Evolutionary conservation across 2,113 vertebrate genomes (phyloP), one percentile per base, ranked within the genome.

Genomic region (Amazona vittata): DNA sequence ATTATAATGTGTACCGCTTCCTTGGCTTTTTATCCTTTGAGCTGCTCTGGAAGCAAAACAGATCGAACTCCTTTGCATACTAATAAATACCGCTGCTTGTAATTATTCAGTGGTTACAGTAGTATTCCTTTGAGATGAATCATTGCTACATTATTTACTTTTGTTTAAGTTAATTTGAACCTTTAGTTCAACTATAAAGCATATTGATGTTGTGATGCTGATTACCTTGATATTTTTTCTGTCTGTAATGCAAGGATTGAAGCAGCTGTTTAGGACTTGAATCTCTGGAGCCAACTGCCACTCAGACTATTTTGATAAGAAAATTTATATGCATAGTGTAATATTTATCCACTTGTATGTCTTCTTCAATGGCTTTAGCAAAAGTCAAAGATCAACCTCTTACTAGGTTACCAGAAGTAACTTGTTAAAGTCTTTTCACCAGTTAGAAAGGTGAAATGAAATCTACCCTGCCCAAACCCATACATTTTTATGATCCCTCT

Each of bases 101-200:
- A 97, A 98, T 98, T 98, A 97, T 94, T 97, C 95, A 90, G 85
- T 83, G 92, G 94, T 97, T 98, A 96, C 94, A 91, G 93, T n/a
- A 60, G 76, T 74, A 73, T 93, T 97, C 97, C 97, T 97, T 49
- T 28, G 96, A 98, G 97, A 98, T 97, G 94, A 97, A 96, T 97
- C 91, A 96, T 97, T 94, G 94, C 86, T 92, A 63, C 29, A 55
- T 97, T 98, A 97, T 97, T 98, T 97, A 97, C 97, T 97, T 95
- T 96, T 94, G 83, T 95, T 96, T 94, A 85, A 88, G 92, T 96
- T 95, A 84, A 92, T 97, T 89, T 59, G 93, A 97, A 95, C 63
- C 80, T 97, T 83, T 70, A 80, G 59, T 81, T 93, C 60, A 69
- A 9, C n/a, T 62, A 49, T 69, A 71, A 75, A 92, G 44, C 24